Percentiles rank a stretch among this genome's conserved stretches.
phyloP scores from a whole-genome alignment of 2,113 vertebrate species.

The Dipodomys merriami region DNA sequence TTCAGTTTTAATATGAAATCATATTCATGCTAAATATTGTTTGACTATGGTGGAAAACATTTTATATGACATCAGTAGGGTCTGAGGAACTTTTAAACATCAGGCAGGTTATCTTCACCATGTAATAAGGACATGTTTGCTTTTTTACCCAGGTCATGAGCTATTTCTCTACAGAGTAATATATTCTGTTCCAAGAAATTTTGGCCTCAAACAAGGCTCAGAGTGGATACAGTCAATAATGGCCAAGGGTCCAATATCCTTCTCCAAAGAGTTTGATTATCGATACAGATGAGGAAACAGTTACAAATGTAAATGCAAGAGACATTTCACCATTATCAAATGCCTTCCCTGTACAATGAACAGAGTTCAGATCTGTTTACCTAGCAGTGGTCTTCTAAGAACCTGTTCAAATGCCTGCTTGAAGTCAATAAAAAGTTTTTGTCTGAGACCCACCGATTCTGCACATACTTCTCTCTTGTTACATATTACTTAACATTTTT shows the following conservation, averaged over 20 bases:
- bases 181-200: constrained; percentile 33
- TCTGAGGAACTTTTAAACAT: neutral
- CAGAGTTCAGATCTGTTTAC: constrained; percentile 52
- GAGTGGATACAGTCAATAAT: constrained; percentile 16
- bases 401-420: constrained; percentile 11
- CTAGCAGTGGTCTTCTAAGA: constrained; percentile 44
- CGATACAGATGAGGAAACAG: constrained; percentile 45
- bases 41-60: neutral
- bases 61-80: neutral
- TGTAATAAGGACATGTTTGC: neutral
- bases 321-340: neutral
- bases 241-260: constrained; percentile 19
- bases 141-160: neutral
- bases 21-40: constrained; percentile 15
- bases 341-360: constrained; percentile 56
- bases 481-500: neutral
- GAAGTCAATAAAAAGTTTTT: constrained; percentile 48
- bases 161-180: constrained; percentile 30
- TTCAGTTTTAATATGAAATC: neutral
- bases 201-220: neutral
- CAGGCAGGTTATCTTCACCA: neutral
- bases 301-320: constrained; percentile 53
- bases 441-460: constrained; percentile 19
- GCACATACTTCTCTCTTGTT: constrained; percentile 30
- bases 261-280: constrained; percentile 52